Evolutionary conservation across 2,797 vertebrate genomes (phyloP), one percentile per base, ranked within the genome.

Genomic region (Psittacula derbiana): DNA sequence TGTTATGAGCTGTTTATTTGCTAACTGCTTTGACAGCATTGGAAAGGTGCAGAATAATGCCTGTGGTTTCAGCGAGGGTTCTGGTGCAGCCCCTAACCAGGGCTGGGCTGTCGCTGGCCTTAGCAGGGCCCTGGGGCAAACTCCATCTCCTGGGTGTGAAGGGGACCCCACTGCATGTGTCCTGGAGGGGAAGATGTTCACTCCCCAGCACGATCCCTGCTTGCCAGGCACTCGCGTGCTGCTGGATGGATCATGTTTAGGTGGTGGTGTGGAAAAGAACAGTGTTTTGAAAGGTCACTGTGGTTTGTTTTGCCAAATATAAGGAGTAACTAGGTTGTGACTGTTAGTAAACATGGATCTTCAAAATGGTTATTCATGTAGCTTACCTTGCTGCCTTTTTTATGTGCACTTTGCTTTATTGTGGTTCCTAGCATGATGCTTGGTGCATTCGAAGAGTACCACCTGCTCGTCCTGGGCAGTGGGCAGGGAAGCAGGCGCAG

Each of bases 161-260:
- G n/a, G 25, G 31, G 25, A 19, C 31, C 36, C 71, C 38, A 28
- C 10, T 1, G 1, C 6, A 1, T 4, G 7, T 61, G 31, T 69
- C 12, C n/a, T 38, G 44, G 53, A 30, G 46, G 16, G 20, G 17
- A 17, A 61, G 46, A 30, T 41, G 8, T 2, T 82, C 25, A 31
- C 4, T 8, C 8, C 53, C n/a, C n/a, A 25, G 20, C 38, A 15
- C 0, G 1, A 28, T 41, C 44, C 28, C 53, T 55, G 19, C 55
- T 86, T 85, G 18, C 38, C 49, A 53, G 40, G 40, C 36, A 18
- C 17, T 33, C 46, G 28, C 1, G 1, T 64, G 20, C 52, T 71
- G 21, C n/a, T 15, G 7, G 52, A 27, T n/a, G 27, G 27, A 43
- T 82, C 0, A 0, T 0, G 0, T 65, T 57, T 49, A 73, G 65